Base-by-base conservation (phyloP, 1,140 invertebrate species). In the Eurosta solidaginis region DNA sequence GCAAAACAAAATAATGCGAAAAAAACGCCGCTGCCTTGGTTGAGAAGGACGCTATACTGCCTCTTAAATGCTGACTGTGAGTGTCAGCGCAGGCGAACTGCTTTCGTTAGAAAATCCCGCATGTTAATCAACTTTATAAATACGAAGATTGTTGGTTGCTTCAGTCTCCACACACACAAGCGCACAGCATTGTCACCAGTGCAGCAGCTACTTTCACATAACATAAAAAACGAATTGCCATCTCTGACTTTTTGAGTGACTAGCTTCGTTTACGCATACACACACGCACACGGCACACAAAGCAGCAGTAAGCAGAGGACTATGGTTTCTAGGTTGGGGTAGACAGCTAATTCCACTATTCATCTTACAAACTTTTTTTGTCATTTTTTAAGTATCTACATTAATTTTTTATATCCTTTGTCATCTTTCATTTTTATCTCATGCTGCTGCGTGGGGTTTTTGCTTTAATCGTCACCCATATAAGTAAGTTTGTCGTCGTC, bases 121-220 rank as follows among this genome's bases (percentile, higher is more conserved):
- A 68, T 40, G 59, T n/a, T 12, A 40, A n/a, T 20, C 59, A 68
- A 68, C 29, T 68, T 40, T 68, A 40, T 68, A 68, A 68, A 68
- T 68, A 68, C 12, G n/a, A 29, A 22, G 29, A 40, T 68, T 40
- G 33, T 5, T 20, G 6, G n/a, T 36, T 20, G 29, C 33, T 6
- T 20, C 33, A 17, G 59, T 7, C n/a, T 17, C 59, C 4, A 33
- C 54, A 6, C 4, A 27, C 50, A 27, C 50, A 12, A 3, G 17
- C 29, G 9, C 54, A 59, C 27, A 33, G n/a, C n/a, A n/a, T n/a
- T n/a, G n/a, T n/a, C n/a, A n/a, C n/a, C n/a, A n/a, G n/a, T n/a
- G n/a, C n/a, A n/a, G n/a, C n/a, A n/a, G n/a, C n/a, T n/a, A n/a
- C n/a, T n/a, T n/a, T n/a, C n/a, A n/a, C n/a, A n/a, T n/a, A n/a